Evolutionary conservation across 2,797 vertebrate species (phyloP), one percentile per base, ranked within the genome.

Genomic region (Periparus ater): DNA sequence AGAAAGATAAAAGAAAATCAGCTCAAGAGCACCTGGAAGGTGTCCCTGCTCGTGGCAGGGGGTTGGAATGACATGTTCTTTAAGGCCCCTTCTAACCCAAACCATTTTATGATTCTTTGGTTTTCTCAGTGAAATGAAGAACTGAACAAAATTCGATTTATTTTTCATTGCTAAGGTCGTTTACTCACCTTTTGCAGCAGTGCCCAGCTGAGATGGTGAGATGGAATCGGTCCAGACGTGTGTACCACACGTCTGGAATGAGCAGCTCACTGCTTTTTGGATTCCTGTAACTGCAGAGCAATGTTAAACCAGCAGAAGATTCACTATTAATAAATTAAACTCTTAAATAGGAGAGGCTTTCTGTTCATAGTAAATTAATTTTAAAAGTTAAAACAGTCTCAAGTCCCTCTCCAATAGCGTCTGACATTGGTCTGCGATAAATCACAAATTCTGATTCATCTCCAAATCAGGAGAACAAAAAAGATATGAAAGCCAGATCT

Each of bases 371-470:
- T 50, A 74, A 80, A 88, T 67, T 87, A 10, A 68, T 87, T 91
- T 91, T 18, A 75, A 83, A 81, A 87, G 47, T 57, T 77, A 89
- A 40, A 92, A 22, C 22, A 48, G 18, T 38, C 76, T 89, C 47
- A 36, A 62, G 60, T 66, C 18, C 34, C 76, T 81, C 68, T 89
- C 66, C 62, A 19, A 0, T 55, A 13, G n/a, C 29, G 34, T 85
- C 76, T 92, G 85, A 66, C 22, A 4, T 12, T 54, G 50, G 19
- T 36, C 61, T 83, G 51, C 6, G 14, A 57, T 75, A 88, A 93
- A 87, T 93, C 70, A 81, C 19, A 13, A 60, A 61, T 58, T 89
- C 85, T 85, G 73, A 89, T 92, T 95, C 62, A 75, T 85, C 76
- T 85, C 86, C 44, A 72, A 74, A 88, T 34, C 26, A 55, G 70